Evolutionary conservation across 2,797 vertebrate genomes (phyloP), one percentile per base, ranked within the genome.

Genomic region (Cirrhinus mrigala): DNA sequence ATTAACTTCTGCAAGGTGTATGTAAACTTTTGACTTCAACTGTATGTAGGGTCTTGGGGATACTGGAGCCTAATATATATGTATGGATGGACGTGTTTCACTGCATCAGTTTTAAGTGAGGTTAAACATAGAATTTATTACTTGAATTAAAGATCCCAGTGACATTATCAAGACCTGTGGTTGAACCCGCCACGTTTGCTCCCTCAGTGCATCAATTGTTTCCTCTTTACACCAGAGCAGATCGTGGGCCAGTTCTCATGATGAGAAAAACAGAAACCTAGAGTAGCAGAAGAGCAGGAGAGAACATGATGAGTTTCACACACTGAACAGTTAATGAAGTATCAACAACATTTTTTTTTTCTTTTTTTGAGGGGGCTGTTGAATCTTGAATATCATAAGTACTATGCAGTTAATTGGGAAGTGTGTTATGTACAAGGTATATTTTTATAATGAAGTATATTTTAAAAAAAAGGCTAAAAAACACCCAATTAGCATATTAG

Each of bases 251-350:
- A 50, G 58, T 69, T 66, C 50, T 80, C 62, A 27, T 84, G 60
- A 87, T 84, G 82, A 81, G 77, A 84, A 76, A 81, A 84, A 58
- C 76, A 87, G 86, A 80, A 62, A 71, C 24, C 22, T 44, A 75
- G 83, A 44, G 82, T 46, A 68, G 52, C 33, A 68, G 29, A 54
- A 15, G 22, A 76, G 29, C 58, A 54, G 46, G 58, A 76, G 46
- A 76, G 60, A 76, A 76, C 24, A 79, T 33, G 71, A 82, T 48
- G 15, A 66, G n/a, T 54, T 77, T 68, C 50, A 83, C 22, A 83
- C 60, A 27, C 16, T 71, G 24, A 16, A 73, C 18, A 52, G 29
- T 33, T 24, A 52, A 83, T 75, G 60, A 64, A 66, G 8, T 64
- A 7, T 50, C 44, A 62, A 27, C 54, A 27, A 40, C 33, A 56